These are phyloP conservation scores for Coremacera marginata DNA, from an alignment of 2,888 invertebrate species.

Conservation along the genomic window DNA sequence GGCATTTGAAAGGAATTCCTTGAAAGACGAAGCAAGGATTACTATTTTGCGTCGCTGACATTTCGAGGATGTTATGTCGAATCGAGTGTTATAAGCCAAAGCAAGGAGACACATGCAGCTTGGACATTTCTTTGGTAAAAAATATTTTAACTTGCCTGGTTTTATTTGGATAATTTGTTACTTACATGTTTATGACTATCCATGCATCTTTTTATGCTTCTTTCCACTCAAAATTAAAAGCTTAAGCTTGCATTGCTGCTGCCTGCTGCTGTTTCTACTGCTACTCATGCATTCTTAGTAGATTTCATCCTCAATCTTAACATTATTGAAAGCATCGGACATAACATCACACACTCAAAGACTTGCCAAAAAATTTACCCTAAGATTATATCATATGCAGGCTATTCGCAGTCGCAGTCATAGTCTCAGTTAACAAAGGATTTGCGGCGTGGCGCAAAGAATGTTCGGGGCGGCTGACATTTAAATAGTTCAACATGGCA, in stretches of 20 bases:
- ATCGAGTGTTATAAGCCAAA: background rate
- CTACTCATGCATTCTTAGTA: constrained; percentile 25
- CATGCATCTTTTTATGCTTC: constrained; percentile 15
- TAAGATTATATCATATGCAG: constrained; percentile 31
- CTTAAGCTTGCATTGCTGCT: constrained; percentile 62
- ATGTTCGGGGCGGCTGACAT: constrained; percentile 1
- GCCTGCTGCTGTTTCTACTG: background rate
- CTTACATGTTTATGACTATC: constrained; percentile 14
- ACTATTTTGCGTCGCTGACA: constrained; percentile 19
- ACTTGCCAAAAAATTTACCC: constrained; percentile 56
- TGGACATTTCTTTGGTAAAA: background rate
- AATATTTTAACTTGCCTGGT: constrained; percentile 1
- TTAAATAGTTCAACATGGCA: constrained; percentile 37
- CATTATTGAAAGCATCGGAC: constrained; percentile 49
- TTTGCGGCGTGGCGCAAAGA: constrained; percentile 27
- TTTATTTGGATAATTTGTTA: background rate
- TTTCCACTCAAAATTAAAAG: constrained; percentile 59
- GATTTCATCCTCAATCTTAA: constrained; percentile 37
- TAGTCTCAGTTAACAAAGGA: constrained; percentile 26
- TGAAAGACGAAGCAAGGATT: background rate
- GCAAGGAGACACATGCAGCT: background rate
- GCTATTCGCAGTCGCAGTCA: background rate
- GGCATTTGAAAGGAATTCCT: constrained; percentile 13
- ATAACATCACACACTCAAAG: constrained; percentile 52
- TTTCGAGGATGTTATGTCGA: constrained; percentile 7